A percentile compares a stretch with the other conserved stretches of the same genome.
These are phyloP conservation scores for Drosophila conformis DNA, from an alignment of 2,888 invertebrate genomes.

Conservation along the genomic window DNA sequence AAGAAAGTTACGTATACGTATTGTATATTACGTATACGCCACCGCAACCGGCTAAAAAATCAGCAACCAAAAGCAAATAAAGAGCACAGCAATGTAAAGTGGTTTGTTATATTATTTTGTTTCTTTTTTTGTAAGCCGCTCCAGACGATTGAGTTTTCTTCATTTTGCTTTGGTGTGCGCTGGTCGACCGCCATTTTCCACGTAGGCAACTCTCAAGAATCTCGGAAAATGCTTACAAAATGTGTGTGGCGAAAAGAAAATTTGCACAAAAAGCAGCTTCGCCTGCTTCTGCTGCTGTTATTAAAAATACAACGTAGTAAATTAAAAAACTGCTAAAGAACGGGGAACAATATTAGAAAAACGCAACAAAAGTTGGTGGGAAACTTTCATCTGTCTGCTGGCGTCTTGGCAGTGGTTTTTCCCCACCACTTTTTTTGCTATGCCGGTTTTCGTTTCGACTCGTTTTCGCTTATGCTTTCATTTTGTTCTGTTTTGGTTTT, in stretches of 20 bases:
- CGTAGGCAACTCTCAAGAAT: constrained; percentile 56
- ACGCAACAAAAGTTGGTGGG: constrained; percentile 53
- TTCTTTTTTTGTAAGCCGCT: constrained; percentile 23
- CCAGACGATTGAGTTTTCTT: constrained; percentile 75
- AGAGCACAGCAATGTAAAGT: constrained; percentile 56
- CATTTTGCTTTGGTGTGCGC: constrained; percentile 48
- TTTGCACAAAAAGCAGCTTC: constrained; percentile 31
- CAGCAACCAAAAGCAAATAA: constrained; percentile 12
- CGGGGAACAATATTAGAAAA: constrained; percentile 52
- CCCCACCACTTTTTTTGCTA: constrained; percentile 1
- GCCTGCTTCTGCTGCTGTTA: constrained; percentile 41
- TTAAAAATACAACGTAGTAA: constrained; percentile 71
- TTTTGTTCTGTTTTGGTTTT: constrained; percentile 28
- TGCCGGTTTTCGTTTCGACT: neutral
- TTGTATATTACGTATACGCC: constrained; percentile 64
- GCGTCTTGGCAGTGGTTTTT: constrained; percentile 58
- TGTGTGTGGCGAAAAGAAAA: constrained; percentile 42
- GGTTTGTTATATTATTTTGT: constrained; percentile 41
- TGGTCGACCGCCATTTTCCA: constrained; percentile 68
- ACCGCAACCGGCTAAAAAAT: constrained; percentile 36
- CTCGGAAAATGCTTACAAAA: constrained; percentile 48
- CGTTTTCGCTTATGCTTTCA: constrained; percentile 25
- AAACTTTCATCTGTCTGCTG: constrained; percentile 36
- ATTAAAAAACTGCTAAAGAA: constrained; percentile 55
- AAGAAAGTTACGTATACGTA: constrained; percentile 57